phyloP scores from a whole-genome alignment of 1,140 invertebrate genomes.

The Sitophilus oryzae region DNA sequence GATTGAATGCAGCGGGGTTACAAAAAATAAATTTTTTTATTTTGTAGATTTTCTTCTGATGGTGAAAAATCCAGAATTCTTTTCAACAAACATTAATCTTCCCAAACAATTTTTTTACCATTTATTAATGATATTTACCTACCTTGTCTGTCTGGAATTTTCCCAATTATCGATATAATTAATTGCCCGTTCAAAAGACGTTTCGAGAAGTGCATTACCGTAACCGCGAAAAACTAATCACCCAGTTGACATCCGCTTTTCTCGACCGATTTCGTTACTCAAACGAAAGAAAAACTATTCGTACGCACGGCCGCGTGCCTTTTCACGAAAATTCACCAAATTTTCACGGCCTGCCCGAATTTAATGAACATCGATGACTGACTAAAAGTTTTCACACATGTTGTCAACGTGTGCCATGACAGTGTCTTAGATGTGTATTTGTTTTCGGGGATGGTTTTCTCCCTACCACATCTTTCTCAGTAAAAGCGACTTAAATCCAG shows the following conservation, averaged over 20 bases:
- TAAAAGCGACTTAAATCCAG: background rate
- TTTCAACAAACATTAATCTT: background rate
- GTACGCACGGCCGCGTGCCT: background rate
- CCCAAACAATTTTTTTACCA: background rate
- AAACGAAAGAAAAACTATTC: slow-evolving; percentile 8
- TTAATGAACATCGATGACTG: slow-evolving; percentile 37
- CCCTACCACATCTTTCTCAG: background rate
- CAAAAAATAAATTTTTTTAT: too few species aligned
- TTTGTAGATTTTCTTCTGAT: too few species aligned
- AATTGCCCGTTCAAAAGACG: slow-evolving; percentile 16
- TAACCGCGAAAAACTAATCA: slow-evolving; percentile 33
- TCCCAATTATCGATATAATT: slow-evolving; percentile 24
- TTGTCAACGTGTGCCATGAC: slow-evolving; percentile 37
- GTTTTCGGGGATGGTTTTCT: slow-evolving; percentile 7
- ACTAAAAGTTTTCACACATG: slow-evolving; percentile 40
- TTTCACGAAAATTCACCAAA: slow-evolving; percentile 11
- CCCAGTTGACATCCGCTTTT: slow-evolving; percentile 28
- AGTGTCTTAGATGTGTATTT: slow-evolving; percentile 17
- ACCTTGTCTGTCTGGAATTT: slow-evolving; percentile 7
- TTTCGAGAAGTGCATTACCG: slow-evolving; percentile 8
- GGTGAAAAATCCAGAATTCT: too few species aligned
- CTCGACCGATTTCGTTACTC: slow-evolving; percentile 6
- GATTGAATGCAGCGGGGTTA: too few species aligned
- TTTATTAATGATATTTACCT: slow-evolving; percentile 8
- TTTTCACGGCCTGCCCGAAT: slow-evolving; percentile 33